Evolutionary conservation across 2,888 invertebrate genomes (phyloP).

Genomic region (Dioctria linearis): DNA sequence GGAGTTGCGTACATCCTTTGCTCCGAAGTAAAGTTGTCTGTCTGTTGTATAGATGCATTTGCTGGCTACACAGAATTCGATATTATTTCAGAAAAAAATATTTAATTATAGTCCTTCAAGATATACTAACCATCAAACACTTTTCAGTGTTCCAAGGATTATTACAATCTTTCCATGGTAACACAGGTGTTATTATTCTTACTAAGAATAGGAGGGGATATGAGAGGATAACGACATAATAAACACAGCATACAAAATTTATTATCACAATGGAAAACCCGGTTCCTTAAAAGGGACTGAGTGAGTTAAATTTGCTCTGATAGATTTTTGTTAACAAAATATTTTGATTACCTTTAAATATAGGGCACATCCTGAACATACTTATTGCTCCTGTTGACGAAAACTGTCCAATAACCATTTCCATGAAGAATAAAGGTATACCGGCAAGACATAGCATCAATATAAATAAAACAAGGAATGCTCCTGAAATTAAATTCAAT

Average conservation of each 20-base stretch:
- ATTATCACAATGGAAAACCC: slow-evolving; percentile 87
- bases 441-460: slow-evolving; percentile 82
- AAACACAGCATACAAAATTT: slow-evolving; percentile 85
- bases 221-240: slow-evolving; percentile 88
- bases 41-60: slow-evolving; percentile 2
- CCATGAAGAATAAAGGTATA: slow-evolving; percentile 90
- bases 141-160: slow-evolving; percentile 87
- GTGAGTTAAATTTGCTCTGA: slow-evolving; percentile 17
- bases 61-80: slow-evolving; percentile 11
- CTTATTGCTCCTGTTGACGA: slow-evolving; percentile 86
- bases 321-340: not conserved
- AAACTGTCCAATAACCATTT: slow-evolving; percentile 89
- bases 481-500: slow-evolving; percentile 67
- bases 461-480: slow-evolving; percentile 73
- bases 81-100: slow-evolving; percentile 19
- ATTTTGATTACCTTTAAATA: slow-evolving; percentile 83
- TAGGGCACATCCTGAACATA: slow-evolving; percentile 84
- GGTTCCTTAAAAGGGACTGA: slow-evolving; percentile 74
- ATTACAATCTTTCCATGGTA: slow-evolving; percentile 85
- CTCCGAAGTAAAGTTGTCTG: not conserved
- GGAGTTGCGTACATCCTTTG: slow-evolving; percentile 72
- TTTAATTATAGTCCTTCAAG: not conserved
- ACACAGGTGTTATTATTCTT: slow-evolving; percentile 76
- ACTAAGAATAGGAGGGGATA: slow-evolving; percentile 85
- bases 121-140: slow-evolving; percentile 73